phyloP scores from a whole-genome alignment of 2,113 vertebrate species.

The Setophaga coronata region DNA sequence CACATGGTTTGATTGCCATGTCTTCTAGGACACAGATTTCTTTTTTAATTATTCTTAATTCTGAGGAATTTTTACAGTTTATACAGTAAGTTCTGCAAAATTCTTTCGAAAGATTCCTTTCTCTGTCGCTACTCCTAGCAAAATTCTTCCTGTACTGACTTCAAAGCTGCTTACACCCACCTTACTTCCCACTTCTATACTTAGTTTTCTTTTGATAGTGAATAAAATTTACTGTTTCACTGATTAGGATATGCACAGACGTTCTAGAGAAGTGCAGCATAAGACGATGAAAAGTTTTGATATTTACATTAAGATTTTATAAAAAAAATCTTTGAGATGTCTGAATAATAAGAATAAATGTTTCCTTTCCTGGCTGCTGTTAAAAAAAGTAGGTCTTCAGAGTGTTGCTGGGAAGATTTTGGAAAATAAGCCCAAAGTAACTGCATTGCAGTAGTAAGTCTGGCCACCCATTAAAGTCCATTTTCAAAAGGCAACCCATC shows the following conservation, averaged over 20 bases:
- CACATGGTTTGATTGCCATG: slow-evolving; percentile 81
- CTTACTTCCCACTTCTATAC: slow-evolving; percentile 42
- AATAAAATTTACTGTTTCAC: slow-evolving; percentile 44
- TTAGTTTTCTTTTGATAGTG: slow-evolving; percentile 47
- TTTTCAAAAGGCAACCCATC: not conserved
- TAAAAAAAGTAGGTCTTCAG: slow-evolving; percentile 32
- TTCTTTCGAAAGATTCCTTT: slow-evolving; percentile 47
- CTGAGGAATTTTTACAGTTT: slow-evolving; percentile 64
- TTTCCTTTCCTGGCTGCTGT: slow-evolving; percentile 8
- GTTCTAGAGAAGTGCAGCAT: slow-evolving; percentile 9
- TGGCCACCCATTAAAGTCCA: not conserved
- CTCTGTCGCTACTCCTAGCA: not conserved
- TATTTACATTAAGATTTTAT: slow-evolving; percentile 49
- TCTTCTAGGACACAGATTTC: slow-evolving; percentile 78
- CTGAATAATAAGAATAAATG: slow-evolving; percentile 24
- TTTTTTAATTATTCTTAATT: slow-evolving; percentile 75
- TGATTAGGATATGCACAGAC: slow-evolving; percentile 3
- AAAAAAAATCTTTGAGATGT: slow-evolving; percentile 25
- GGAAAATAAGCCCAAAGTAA: slow-evolving; percentile 1
- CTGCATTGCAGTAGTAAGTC: not conserved
- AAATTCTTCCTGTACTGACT: slow-evolving; percentile 40
- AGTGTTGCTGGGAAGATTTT: slow-evolving; percentile 20
- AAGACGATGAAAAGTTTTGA: slow-evolving; percentile 33
- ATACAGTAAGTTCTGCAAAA: slow-evolving; percentile 62
- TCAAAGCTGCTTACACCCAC: slow-evolving; percentile 44